Evolutionary conservation across 2,888 invertebrate species (phyloP).

Genomic region (Leptinotarsa haldemani): DNA sequence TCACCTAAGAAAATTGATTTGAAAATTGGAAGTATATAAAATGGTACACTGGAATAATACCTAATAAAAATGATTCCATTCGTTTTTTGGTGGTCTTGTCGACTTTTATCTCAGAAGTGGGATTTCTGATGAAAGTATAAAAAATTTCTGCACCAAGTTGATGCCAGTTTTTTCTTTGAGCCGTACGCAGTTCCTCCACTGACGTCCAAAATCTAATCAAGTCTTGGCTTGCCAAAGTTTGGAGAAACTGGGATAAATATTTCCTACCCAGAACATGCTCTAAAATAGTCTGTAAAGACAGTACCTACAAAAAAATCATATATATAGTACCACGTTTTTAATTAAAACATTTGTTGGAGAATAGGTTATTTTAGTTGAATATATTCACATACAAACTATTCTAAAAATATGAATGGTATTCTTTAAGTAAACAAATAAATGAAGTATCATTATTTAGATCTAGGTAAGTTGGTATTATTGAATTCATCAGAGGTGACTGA

Average conservation of each 20-base stretch:
- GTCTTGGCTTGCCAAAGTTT: slow-evolving; percentile 86
- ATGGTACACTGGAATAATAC: slow-evolving; percentile 41
- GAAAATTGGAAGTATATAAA: not conserved
- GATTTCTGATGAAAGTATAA: slow-evolving; percentile 87
- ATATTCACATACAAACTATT: no score
- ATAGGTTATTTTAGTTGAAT: no score
- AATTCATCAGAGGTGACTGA: no score
- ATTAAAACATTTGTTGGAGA: no score
- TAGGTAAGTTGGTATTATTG: no score
- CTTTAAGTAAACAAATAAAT: no score
- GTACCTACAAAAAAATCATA: slow-evolving; percentile 68
- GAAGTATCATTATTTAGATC: no score
- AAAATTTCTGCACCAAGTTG: slow-evolving; percentile 92
- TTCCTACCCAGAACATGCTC: slow-evolving; percentile 84
- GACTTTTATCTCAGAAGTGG: slow-evolving; percentile 83
- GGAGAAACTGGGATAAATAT: slow-evolving; percentile 83
- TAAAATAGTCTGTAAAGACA: slow-evolving; percentile 79
- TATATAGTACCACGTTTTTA: no score
- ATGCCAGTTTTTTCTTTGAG: slow-evolving; percentile 83
- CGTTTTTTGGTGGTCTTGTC: slow-evolving; percentile 84
- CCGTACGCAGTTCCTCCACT: slow-evolving; percentile 83
- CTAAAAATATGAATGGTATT: no score
- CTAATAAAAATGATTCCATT: slow-evolving; percentile 86
- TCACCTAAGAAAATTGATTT: slow-evolving; percentile 71
- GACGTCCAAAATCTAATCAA: slow-evolving; percentile 88